phyloP scores from a whole-genome alignment of 64 coral and sea anemone genomes.

The Montipora foliosa region DNA sequence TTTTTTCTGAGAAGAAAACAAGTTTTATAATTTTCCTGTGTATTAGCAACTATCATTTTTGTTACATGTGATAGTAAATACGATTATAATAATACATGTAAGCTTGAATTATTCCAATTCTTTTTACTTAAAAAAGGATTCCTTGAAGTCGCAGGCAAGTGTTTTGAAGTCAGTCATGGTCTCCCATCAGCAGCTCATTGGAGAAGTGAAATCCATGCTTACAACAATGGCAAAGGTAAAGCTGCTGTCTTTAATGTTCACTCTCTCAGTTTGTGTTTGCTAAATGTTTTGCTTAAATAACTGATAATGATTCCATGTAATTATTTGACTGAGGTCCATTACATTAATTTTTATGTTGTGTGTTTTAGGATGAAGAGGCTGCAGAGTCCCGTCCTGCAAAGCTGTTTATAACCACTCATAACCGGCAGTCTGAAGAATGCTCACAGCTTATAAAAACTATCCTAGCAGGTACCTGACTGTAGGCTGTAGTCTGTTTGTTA shows the following conservation, averaged over 20 bases:
- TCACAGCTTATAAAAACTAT: conserved; percentile 90
- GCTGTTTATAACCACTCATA: conserved; percentile 91
- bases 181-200: conserved; percentile 89
- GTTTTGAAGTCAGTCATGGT: conserved; percentile 73
- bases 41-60: too few relatives aligned
- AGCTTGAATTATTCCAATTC: neutral
- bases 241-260: neutral
- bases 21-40: too few relatives aligned
- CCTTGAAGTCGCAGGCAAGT: conserved; percentile 79
- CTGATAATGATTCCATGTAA: too few relatives aligned
- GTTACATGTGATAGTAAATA: too few relatives aligned
- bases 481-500: neutral
- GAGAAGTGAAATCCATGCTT: conserved; percentile 94
- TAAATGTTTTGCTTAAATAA: too few relatives aligned
- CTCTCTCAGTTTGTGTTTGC: neutral
- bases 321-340: too few relatives aligned
- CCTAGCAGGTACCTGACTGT: conserved; percentile 63
- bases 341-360: neutral
- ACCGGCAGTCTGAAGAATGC: conserved; percentile 84
- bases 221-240: conserved; percentile 92
- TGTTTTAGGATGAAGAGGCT: conserved; percentile 84
- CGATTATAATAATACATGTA: too few relatives aligned
- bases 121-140: conserved; percentile 58
- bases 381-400: conserved; percentile 87
- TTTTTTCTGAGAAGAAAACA: too few relatives aligned